phyloP scores from a whole-genome alignment of 2,888 invertebrate genomes.

The Hirtodrosophila confusa region DNA sequence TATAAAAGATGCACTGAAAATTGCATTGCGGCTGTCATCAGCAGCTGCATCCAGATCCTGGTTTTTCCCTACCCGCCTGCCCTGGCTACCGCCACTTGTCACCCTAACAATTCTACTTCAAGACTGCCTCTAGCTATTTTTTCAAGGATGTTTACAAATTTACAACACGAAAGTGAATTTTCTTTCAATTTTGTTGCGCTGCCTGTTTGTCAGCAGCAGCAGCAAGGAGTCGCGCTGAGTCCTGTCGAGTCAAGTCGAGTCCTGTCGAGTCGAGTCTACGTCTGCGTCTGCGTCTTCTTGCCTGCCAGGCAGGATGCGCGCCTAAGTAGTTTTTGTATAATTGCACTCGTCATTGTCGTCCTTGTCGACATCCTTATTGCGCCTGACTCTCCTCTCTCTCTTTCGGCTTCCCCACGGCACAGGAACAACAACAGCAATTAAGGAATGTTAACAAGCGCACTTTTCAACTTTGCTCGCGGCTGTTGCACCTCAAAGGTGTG shows the following conservation, averaged over 20 bases:
- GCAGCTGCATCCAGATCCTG: constrained; percentile 35
- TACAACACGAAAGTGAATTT: constrained; percentile 81
- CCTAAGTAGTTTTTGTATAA: constrained; percentile 77
- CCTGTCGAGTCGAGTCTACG: constrained; percentile 27
- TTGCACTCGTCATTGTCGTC: constrained; percentile 80
- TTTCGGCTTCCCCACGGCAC: constrained; percentile 21
- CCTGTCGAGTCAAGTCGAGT: constrained; percentile 34
- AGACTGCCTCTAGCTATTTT: constrained; percentile 67
- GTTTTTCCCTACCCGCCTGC: background rate
- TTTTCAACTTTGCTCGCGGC: constrained; percentile 78
- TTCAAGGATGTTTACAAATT: constrained; percentile 80
- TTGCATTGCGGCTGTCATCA: constrained; percentile 74
- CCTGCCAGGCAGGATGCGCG: constrained; percentile 72
- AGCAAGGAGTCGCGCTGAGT: constrained; percentile 32
- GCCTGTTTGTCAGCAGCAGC: constrained; percentile 50
- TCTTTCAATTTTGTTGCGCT: constrained; percentile 74
- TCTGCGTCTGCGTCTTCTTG: constrained; percentile 35
- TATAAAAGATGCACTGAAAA: constrained; percentile 63
- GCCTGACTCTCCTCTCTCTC: constrained; percentile 10
- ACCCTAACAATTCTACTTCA: constrained; percentile 51
- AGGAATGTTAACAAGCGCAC: constrained; percentile 79
- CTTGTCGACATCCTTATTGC: constrained; percentile 66
- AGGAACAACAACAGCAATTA: constrained; percentile 70
- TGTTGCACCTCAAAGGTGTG: constrained; percentile 77
- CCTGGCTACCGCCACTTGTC: constrained; percentile 40